Base-by-base conservation (phyloP, 2,797 vertebrate genomes). In the Phalanger gymnotis region DNA sequence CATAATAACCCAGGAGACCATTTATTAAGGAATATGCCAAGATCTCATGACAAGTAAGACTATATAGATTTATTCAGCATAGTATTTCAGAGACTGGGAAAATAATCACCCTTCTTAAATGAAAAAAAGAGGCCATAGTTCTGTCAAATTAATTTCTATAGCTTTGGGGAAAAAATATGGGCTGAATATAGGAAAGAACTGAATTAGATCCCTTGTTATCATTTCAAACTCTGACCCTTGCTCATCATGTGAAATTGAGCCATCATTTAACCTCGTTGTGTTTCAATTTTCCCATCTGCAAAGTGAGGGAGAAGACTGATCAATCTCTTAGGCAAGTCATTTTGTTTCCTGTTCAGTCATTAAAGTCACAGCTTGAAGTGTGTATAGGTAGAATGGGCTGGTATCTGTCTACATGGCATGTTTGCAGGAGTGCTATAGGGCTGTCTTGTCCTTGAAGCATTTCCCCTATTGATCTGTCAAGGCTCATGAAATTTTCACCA, bases 201-300 rank as follows among this genome's bases (percentile, higher is more conserved):
- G 31, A 81, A 12, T 53, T 2, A 1, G 4, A 55, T 14, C 12
- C 5, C 1, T 96, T 93, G 25, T 89, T 94, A 95, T 92, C 91
- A 92, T 93, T 95, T 73, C 55, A 57, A 91, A 31, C 30, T 91
- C 81, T 57, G 6, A 66, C 73, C 31, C 91, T 92, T 13, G 73
- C 25, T 90, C 27, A n/a, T 92, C 54, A 90, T 94, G 90, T 93
- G 90, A 92, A 93, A 95, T 22, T 87, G 61, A 96, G 31, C 7
- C 52, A 30, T 94, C 52, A 54, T 52, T 94, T 91, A 34, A 61
- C 90, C 1, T 94, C 89, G 22, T 81, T 95, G 3, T 51, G 92
- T 93, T 91, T 94, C 58, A 91, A 4, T 90, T 92, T 97, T 97
- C 92, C 90, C 92, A 96, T 96, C 93, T 94, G 27, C 87, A 95